A percentile compares a stretch with the other conserved stretches of the same genome.
These are phyloP conservation scores for Girardinus metallicus DNA, from an alignment of 2,797 vertebrate genomes.

Conservation along the genomic window DNA sequence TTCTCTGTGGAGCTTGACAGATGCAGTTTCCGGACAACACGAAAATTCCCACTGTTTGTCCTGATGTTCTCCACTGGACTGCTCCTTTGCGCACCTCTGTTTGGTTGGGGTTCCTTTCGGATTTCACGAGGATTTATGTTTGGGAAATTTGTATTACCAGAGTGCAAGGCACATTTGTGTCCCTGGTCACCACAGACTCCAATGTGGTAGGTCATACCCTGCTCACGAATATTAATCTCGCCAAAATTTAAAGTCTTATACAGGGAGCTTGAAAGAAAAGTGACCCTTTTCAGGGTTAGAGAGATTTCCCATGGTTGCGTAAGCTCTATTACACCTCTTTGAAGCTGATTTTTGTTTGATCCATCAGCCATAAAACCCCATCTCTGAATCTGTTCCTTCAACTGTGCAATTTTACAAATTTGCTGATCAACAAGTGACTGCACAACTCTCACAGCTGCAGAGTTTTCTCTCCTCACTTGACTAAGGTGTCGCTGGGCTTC, in stretches of 20 bases:
- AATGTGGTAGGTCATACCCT: constrained; percentile 77
- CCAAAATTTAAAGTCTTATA: constrained; percentile 66
- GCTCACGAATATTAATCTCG: constrained; percentile 71
- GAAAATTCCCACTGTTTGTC: constrained; percentile 58
- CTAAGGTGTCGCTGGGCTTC: constrained; percentile 70
- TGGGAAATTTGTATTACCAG: constrained; percentile 65
- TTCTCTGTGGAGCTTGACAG: constrained; percentile 76
- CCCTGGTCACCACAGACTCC: constrained; percentile 78
- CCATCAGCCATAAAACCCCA: constrained; percentile 69
- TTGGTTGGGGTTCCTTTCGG: constrained; percentile 63
- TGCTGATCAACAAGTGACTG: constrained; percentile 77
- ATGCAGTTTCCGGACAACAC: constrained; percentile 73
- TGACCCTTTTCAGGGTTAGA: constrained; percentile 77
- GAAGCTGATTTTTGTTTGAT: constrained; percentile 72
- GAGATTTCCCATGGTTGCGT: constrained; percentile 83
- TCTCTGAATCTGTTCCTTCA: constrained; percentile 78
- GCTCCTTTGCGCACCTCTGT: constrained; percentile 43
- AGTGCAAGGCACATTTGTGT: constrained; percentile 80
- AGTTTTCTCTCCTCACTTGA: constrained; percentile 80
- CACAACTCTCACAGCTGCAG: constrained; percentile 70
- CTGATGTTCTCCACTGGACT: constrained; percentile 51
- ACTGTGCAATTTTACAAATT: constrained; percentile 71
- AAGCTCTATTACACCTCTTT: constrained; percentile 70
- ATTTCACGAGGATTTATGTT: constrained; percentile 72
- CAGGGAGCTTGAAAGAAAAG: constrained; percentile 57